Evolutionary conservation across 2,888 invertebrate genomes (phyloP), one percentile per base, ranked within the genome.

Genomic region (Agelastica alni): DNA sequence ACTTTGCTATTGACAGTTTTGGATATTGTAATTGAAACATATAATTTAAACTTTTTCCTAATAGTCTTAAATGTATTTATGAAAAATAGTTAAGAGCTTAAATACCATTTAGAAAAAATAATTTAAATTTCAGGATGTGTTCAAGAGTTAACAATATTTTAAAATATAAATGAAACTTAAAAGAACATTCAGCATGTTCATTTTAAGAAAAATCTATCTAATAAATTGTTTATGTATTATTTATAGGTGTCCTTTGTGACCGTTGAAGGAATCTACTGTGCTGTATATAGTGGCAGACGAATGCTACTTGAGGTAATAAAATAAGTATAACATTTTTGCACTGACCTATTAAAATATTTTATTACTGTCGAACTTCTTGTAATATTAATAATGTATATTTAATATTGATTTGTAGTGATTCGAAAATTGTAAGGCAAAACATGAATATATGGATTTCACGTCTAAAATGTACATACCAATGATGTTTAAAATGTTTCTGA

Each of bases 171-270:
- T 47, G 7, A 46, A 46, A 34, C 14, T 34, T 36, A 12, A 47
- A 17, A 45, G 20, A 20, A 37, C 16, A 9, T 28, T 28, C 12
- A 36, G 47, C 20, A 47, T 30, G 47, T 47, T 34, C 26, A 20
- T 47, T 37, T 12, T 20, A 30, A 37, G 10, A 3, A 17, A 47
- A 18, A 10, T 28, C 30, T 47, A 16, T 46, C 46, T 46, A 46
- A 46, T 48, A 32, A 49, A 31, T 41, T 41, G 49, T 41, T 49
- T 49, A 42, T 49, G 16, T 26, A 36, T 36, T 36, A 39, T 49
- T 49, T 49, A 42, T 49, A 49, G 41, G 41, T 49, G 32, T 45
- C 45, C 34, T 45, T 45, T 45, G 41, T 49, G 49, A 49, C 41
- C 49, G 42, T 41, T 41, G 49, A 47, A 39, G 49, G 41, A 49